Percentiles rank a stretch among this genome's conserved stretches.
These are phyloP conservation scores for Cabera pusaria DNA, from an alignment of 2,888 invertebrate genomes.

Conservation along the genomic window DNA sequence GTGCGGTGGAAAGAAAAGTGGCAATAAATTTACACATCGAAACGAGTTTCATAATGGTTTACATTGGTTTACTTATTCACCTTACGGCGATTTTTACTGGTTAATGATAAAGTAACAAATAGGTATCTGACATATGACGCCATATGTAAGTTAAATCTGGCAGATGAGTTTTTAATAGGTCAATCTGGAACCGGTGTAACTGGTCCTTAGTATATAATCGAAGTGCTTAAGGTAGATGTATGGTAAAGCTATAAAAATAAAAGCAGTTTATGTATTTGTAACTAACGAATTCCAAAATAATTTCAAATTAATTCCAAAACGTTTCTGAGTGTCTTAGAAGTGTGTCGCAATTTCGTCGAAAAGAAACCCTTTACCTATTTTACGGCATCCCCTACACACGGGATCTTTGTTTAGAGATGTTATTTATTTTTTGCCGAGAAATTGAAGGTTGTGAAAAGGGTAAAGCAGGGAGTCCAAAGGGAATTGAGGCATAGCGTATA, in stretches of 20 bases:
- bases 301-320: constrained; percentile 1
- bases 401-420: constrained; percentile 8
- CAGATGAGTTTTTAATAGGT: too few species aligned
- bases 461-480: background rate
- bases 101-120: too few species aligned
- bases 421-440: constrained; percentile 1
- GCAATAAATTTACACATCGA: background rate
- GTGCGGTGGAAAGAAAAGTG: background rate
- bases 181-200: too few species aligned
- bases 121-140: too few species aligned
- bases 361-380: constrained; percentile 10
- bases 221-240: too few species aligned
- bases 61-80: background rate
- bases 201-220: too few species aligned
- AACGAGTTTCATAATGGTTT: too few species aligned
- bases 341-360: constrained; percentile 5
- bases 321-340: constrained; percentile 3
- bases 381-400: constrained; percentile 11
- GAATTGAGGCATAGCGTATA: constrained; percentile 2
- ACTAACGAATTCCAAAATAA: too few species aligned
- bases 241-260: too few species aligned
- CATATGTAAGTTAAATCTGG: too few species aligned
- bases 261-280: too few species aligned
- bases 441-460: constrained; percentile 1
- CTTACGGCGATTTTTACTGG: too few species aligned